Conservation (phyloP, 1,140 invertebrate species). For the Bombus ignitus region DNA sequence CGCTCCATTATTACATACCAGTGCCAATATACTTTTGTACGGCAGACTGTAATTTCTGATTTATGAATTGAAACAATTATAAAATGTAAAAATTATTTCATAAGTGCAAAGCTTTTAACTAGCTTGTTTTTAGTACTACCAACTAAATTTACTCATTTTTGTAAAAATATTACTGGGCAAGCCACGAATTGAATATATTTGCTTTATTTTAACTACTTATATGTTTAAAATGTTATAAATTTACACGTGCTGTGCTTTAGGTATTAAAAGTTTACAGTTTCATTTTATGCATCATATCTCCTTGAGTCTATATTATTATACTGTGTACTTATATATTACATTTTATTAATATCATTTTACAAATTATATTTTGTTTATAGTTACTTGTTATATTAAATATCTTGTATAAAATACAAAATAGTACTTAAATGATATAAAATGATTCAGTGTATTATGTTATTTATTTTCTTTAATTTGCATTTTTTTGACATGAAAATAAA, state of each 20-base stretch:
- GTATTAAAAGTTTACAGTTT: slow-evolving; percentile 17
- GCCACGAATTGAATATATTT: neutral
- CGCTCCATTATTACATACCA: too few relatives aligned
- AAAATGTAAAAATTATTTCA: neutral
- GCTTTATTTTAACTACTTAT: neutral
- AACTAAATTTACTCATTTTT: neutral
- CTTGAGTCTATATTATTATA: neutral
- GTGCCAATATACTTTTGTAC: too few relatives aligned
- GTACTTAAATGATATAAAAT: slow-evolving; percentile 27
- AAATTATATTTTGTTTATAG: slow-evolving; percentile 22
- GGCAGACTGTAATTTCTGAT: too few relatives aligned
- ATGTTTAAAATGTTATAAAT: slow-evolving; percentile 11
- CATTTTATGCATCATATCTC: slow-evolving; percentile 14
- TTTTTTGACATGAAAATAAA: neutral
- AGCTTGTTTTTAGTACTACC: neutral
- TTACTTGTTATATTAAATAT: slow-evolving; percentile 16
- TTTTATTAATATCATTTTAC: slow-evolving; percentile 24
- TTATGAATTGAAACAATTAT: neutral
- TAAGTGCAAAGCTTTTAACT: neutral
- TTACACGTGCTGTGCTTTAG: slow-evolving; percentile 21
- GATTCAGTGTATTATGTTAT: neutral
- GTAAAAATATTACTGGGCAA: neutral
- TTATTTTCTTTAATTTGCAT: slow-evolving; percentile 11
- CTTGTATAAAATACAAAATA: neutral
- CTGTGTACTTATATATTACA: slow-evolving; percentile 34